Evolutionary conservation across 2,113 vertebrate species (phyloP).

Genomic region (Xenopus laevis): DNA sequence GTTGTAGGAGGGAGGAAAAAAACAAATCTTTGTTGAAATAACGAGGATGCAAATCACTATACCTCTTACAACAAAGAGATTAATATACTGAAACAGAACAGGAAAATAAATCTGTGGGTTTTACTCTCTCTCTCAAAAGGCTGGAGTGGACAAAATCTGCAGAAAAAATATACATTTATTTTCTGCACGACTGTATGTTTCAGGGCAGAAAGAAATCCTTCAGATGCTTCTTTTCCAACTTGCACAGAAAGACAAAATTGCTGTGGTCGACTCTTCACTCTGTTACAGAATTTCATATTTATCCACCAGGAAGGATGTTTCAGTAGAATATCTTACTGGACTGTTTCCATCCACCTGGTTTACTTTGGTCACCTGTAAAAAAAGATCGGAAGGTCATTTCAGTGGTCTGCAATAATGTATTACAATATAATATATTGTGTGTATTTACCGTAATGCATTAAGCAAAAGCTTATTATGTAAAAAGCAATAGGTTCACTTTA

Average conservation of each 20-base stretch:
- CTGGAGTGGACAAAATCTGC: conserved; percentile 34
- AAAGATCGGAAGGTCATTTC: conserved; percentile 41
- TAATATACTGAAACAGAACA: conserved; percentile 15
- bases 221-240: conserved; percentile 57
- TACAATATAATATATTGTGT: too few relatives aligned
- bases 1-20: neutral
- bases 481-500: too few relatives aligned
- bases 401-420: neutral
- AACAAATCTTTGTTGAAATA: neutral
- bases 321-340: conserved; percentile 85
- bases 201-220: conserved; percentile 48
- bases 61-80: conserved; percentile 16
- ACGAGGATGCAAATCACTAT: neutral
- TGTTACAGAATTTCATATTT: conserved; percentile 95
- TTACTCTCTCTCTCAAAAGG: neutral
- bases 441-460: too few relatives aligned
- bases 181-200: conserved; percentile 21
- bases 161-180: conserved; percentile 10
- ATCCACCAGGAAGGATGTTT: conserved; percentile 92
- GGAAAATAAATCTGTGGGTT: conserved; percentile 9
- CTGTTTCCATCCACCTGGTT: conserved; percentile 83
- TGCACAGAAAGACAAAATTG: conserved; percentile 57
- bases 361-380: conserved; percentile 87
- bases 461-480: too few relatives aligned
- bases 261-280: neutral